Conservation (phyloP, 2,888 invertebrate genomes). For the Plebejus melissa region DNA sequence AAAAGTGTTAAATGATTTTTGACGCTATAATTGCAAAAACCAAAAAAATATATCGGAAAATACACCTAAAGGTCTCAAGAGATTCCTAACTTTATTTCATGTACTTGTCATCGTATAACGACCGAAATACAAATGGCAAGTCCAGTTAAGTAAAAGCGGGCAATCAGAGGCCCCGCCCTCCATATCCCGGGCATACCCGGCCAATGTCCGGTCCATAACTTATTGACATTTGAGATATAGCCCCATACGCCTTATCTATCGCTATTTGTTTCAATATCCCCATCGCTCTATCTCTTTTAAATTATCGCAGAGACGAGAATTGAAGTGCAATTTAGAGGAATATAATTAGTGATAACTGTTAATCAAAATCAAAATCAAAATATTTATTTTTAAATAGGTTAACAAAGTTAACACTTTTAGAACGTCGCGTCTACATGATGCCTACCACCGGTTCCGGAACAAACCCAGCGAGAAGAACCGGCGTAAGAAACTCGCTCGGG, state of each 20-base stretch:
- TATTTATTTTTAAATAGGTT: too few relatives aligned
- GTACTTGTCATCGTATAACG: neutral
- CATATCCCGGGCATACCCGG: neutral
- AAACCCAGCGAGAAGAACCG: too few relatives aligned
- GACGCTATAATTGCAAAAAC: too few relatives aligned
- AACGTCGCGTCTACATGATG: too few relatives aligned
- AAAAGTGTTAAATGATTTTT: too few relatives aligned
- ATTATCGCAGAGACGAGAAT: neutral
- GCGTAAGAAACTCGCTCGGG: too few relatives aligned
- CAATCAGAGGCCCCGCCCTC: conserved; percentile 9
- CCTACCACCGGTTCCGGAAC: too few relatives aligned
- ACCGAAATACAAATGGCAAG: neutral
- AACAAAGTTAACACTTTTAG: too few relatives aligned
- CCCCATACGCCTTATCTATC: conserved; percentile 5
- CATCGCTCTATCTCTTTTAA: neutral
- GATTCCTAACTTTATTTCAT: neutral
- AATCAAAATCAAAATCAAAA: too few relatives aligned
- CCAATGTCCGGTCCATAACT: neutral
- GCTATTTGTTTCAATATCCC: neutral
- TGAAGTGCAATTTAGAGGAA: neutral
- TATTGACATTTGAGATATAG: conserved; percentile 10
- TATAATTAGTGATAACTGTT: too few relatives aligned
- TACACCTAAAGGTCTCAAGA: neutral
- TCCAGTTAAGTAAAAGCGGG: neutral
- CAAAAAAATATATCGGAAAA: neutral